These are phyloP conservation scores for Danio kyathit DNA, from an alignment of 2,797 vertebrate species.

Conservation along the genomic window DNA sequence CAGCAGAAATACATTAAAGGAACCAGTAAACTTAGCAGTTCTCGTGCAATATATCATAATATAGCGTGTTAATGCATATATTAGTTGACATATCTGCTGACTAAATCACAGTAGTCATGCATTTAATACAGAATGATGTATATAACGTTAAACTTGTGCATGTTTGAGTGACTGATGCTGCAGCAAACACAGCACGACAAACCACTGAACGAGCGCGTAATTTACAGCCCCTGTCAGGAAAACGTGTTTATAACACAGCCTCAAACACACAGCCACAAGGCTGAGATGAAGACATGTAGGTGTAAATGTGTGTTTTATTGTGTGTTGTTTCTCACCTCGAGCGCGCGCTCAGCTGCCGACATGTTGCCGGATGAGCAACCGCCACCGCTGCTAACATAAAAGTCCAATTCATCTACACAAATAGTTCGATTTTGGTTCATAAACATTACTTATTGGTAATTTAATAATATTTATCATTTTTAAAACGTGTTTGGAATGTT, in stretches of 20 bases:
- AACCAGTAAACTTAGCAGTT: too few species aligned
- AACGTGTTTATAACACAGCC: background rate
- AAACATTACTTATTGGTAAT: too few species aligned
- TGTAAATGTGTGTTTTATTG: constrained; percentile 15
- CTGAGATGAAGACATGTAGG: background rate
- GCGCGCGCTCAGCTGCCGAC: constrained; percentile 49
- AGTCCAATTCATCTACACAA: background rate
- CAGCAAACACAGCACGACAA: background rate
- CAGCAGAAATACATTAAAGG: too few species aligned
- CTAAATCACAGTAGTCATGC: too few species aligned
- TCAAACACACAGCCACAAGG: background rate
- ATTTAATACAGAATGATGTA: too few species aligned
- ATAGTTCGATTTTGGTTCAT: too few species aligned
- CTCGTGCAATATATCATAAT: too few species aligned
- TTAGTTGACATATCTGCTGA: too few species aligned
- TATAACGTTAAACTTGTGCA: background rate
- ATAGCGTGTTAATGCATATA: too few species aligned
- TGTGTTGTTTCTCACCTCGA: constrained; percentile 49
- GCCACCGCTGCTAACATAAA: constrained; percentile 11
- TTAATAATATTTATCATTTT: background rate
- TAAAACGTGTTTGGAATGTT: background rate
- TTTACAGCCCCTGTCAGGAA: background rate
- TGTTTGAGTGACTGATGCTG: background rate
- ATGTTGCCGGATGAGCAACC: constrained; percentile 21
- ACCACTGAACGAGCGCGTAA: background rate